phyloP scores from a whole-genome alignment of 2,797 vertebrate genomes.

The Typhlichthys subterraneus region DNA sequence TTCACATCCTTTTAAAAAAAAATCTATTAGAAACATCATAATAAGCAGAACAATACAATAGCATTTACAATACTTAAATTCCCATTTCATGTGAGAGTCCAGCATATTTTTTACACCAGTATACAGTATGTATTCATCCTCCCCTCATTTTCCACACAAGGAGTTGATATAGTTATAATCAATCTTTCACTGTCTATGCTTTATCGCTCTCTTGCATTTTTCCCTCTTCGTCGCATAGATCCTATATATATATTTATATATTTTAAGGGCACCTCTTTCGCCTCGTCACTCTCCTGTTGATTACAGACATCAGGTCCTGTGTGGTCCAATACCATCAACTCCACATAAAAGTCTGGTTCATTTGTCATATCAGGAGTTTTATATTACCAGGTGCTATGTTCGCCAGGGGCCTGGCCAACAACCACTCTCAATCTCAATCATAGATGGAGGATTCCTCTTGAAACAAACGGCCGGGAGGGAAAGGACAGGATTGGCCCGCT shows the following conservation, averaged over 20 bases:
- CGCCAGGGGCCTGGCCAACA: constrained; percentile 62
- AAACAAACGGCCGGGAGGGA: constrained; percentile 47
- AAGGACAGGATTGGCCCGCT: constrained; percentile 59
- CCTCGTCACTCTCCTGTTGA: constrained; percentile 87
- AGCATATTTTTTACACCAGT: constrained; percentile 89
- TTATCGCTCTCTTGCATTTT: constrained; percentile 45
- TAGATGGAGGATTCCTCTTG: constrained; percentile 70
- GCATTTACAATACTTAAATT: constrained; percentile 99
- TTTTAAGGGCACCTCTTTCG: constrained; percentile 85
- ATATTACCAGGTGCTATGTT: constrained; percentile 76
- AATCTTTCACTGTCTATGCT: constrained; percentile 56
- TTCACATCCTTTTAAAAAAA: constrained; percentile 95
- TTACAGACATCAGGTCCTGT: constrained; percentile 86
- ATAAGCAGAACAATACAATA: constrained; percentile 99
- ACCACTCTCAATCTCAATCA: constrained; percentile 66
- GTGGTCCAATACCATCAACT: constrained; percentile 87
- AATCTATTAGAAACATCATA: constrained; percentile 99
- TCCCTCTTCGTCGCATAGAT: constrained; percentile 59
- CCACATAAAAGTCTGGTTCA: constrained; percentile 77
- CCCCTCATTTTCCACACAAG: constrained; percentile 79
- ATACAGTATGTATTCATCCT: constrained; percentile 91
- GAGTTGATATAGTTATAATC: constrained; percentile 85
- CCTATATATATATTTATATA: constrained; percentile 37
- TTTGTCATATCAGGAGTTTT: constrained; percentile 61
- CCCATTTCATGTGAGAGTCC: constrained; percentile 96